Evolutionary conservation across 2,113 vertebrate species (phyloP).

Genomic region (Isurus oxyrinchus): DNA sequence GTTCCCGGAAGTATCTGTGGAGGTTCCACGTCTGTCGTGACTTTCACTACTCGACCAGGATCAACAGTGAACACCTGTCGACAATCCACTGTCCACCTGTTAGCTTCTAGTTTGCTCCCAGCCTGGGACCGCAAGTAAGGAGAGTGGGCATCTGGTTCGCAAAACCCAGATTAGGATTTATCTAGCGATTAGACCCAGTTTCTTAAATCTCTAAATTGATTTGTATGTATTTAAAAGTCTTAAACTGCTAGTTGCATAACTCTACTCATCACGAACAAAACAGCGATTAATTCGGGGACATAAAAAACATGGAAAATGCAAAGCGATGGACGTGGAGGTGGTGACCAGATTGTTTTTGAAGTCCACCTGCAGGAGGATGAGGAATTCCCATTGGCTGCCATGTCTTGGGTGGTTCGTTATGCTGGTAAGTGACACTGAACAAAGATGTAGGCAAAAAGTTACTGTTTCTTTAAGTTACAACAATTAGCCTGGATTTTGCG

Average conservation of each 20-base stretch:
- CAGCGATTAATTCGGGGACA: background rate
- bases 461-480: background rate
- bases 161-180: background rate
- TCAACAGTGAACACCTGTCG: background rate
- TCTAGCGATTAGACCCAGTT: no score
- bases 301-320: background rate
- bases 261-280: background rate
- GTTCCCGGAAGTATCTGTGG: constrained; percentile 6
- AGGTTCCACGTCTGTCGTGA: background rate
- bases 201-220: background rate
- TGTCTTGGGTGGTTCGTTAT: background rate
- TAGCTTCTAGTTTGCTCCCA: background rate
- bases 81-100: background rate
- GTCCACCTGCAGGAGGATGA: background rate
- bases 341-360: background rate
- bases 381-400: background rate
- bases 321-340: background rate
- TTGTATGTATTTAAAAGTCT: background rate
- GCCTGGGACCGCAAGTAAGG: background rate
- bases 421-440: background rate
- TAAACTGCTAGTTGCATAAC: background rate
- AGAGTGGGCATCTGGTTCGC: background rate
- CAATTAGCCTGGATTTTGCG: background rate
- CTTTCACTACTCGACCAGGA: background rate
- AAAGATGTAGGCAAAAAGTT: background rate